Conservation (phyloP, 2,888 invertebrate species). For the Epistrophe eligans region DNA sequence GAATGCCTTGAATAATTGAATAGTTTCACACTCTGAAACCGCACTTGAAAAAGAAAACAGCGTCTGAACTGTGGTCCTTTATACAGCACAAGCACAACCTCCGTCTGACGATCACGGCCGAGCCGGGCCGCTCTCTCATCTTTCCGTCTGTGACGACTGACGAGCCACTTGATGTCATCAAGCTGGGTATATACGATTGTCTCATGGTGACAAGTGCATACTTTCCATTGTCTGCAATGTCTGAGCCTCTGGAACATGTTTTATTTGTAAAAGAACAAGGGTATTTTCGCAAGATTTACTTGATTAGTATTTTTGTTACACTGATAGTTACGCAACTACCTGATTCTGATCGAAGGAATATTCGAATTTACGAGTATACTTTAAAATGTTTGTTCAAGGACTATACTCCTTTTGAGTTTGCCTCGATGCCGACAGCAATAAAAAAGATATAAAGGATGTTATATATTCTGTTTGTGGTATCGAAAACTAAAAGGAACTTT, state of each 20-base stretch:
- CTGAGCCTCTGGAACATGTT: conserved; percentile 36
- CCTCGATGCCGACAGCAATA: conserved; percentile 23
- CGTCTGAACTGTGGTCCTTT: conserved; percentile 55
- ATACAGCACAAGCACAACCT: conserved; percentile 31
- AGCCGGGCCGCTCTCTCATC: conserved; percentile 51
- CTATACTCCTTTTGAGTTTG: conserved; percentile 1
- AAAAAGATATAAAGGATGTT: conserved; percentile 21
- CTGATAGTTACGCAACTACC: conserved; percentile 39
- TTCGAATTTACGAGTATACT: neutral
- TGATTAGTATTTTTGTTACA: conserved; percentile 22
- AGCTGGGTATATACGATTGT: conserved; percentile 35
- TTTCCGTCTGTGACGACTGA: conserved; percentile 54
- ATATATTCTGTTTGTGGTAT: conserved; percentile 23
- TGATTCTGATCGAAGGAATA: neutral
- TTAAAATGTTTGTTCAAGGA: conserved; percentile 17
- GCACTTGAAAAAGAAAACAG: conserved; percentile 64
- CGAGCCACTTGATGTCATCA: conserved; percentile 65
- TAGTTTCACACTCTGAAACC: conserved; percentile 68
- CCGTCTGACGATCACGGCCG: conserved; percentile 41
- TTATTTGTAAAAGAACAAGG: conserved; percentile 50
- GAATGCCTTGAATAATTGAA: conserved; percentile 43
- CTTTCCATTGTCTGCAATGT: conserved; percentile 26
- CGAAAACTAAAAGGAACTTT: neutral
- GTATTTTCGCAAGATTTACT: conserved; percentile 45
- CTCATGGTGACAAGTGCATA: conserved; percentile 59